A percentile compares a stretch with the other conserved stretches of the same genome.
These are phyloP conservation scores for Aphis craccivora DNA, from an alignment of 1,140 invertebrate genomes.

Conservation along the genomic window DNA sequence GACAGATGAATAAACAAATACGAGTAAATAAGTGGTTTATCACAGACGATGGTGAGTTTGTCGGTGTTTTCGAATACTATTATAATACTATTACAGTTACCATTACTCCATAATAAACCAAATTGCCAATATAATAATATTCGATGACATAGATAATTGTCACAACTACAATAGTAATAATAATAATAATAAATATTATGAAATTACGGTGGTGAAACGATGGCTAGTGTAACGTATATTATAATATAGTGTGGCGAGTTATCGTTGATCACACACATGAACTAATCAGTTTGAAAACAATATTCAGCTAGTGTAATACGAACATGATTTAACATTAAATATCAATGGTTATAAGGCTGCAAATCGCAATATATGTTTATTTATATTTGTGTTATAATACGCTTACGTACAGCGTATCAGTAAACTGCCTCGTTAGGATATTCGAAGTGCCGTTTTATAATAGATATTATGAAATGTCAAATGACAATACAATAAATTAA, in stretches of 20 bases:
- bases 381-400: too few relatives aligned
- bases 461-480: neutral
- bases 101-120: neutral
- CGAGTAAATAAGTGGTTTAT: neutral
- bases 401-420: neutral
- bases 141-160: neutral
- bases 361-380: neutral
- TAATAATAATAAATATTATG: neutral
- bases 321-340: neutral
- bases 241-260: neutral
- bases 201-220: neutral
- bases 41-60: neutral
- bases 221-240: neutral
- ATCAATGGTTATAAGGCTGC: neutral
- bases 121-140: neutral
- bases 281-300: neutral
- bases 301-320: neutral
- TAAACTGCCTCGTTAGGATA: neutral
- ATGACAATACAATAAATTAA: neutral
- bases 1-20: neutral
- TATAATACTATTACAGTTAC: neutral
- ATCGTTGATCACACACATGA: neutral
- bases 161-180: too few relatives aligned
- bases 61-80: neutral
- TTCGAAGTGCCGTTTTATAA: neutral